These are phyloP conservation scores for Stenolophus ochropezus DNA, from an alignment of 2,888 invertebrate species.

Conservation along the genomic window DNA sequence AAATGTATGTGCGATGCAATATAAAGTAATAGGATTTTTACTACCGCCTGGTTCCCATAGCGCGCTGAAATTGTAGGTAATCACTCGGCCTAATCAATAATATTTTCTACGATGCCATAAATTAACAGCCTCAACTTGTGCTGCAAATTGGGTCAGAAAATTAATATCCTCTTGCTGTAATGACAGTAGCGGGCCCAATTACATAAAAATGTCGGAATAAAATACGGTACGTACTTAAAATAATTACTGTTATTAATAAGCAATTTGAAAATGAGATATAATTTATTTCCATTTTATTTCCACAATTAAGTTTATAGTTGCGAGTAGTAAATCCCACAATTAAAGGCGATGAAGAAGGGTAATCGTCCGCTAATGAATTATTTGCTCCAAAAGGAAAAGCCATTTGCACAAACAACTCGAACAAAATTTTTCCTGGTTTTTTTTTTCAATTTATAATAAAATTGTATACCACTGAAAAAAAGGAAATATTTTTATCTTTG, in stretches of 20 bases:
- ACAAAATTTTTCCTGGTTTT: too few species aligned
- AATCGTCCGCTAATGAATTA: neutral
- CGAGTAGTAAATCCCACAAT: constrained; percentile 20
- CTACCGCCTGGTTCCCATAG: constrained; percentile 8
- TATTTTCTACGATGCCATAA: constrained; percentile 50
- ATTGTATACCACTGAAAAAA: too few species aligned
- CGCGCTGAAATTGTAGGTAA: constrained; percentile 29
- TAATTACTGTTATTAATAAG: constrained; percentile 53
- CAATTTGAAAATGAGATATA: constrained; percentile 49
- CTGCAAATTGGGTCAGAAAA: constrained; percentile 49
- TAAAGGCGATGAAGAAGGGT: constrained; percentile 14
- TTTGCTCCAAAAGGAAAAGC: too few species aligned
- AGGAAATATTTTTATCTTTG: too few species aligned
- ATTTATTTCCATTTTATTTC: constrained; percentile 36
- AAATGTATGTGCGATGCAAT: constrained; percentile 14
- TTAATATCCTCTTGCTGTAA: constrained; percentile 48
- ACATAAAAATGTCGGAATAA: constrained; percentile 50
- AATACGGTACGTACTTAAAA: constrained; percentile 49
- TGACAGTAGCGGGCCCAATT: constrained; percentile 48
- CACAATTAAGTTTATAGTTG: constrained; percentile 15
- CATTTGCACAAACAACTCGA: too few species aligned
- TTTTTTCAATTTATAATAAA: too few species aligned
- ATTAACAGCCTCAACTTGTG: constrained; percentile 24
- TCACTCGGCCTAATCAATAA: constrained; percentile 33
- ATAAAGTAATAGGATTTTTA: constrained; percentile 32